Evolutionary conservation across 2,113 vertebrate genomes (phyloP), one percentile per base, ranked within the genome.

Genomic region (Morone chrysops): DNA sequence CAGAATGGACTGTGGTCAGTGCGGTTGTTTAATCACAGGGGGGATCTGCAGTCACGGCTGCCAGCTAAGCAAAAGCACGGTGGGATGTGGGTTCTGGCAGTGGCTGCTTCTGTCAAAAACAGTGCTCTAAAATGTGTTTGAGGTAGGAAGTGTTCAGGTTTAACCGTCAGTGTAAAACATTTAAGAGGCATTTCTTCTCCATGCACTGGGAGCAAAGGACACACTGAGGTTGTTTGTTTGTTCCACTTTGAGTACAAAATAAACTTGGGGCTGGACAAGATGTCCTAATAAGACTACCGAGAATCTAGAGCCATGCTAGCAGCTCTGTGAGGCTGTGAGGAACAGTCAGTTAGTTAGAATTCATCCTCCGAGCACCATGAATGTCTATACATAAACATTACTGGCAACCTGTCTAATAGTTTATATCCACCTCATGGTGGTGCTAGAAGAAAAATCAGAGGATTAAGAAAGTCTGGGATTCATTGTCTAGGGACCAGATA

Each of bases 41-140:
- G 71, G 73, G 17, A 66, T 54, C 56, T 71, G 70, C 36, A 70
- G 84, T 75, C 85, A 70, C 67, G 86, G 45, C 70, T 81, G 70
- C 70, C 51, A n/a, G 75, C 54, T 41, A 4, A 72, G 72, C 66
- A 68, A 75, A 70, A 84, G 70, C 60, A 50, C 0, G 38, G 82
- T 68, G 88, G 90, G 88, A 82, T 85, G 90, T 88, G 87, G 89
- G 47, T 75, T 79, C 72, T 85, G 87, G 78, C 70, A 59, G 68
- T 6, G 45, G 76, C 77, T 81, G 25, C 59, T 20, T 38, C 57
- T 78, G 65, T 81, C 72, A 63, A 78, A 31, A 89, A 86, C 81
- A 75, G 22, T 18, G 36, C 36, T 38, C 7, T 62, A 22, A 66
- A 78, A 77, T 38, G 69, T 63, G 68, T 82, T 36, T 86, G 67